phyloP scores from a whole-genome alignment of 1,140 invertebrate species.

The Drosophila ogumai region DNA sequence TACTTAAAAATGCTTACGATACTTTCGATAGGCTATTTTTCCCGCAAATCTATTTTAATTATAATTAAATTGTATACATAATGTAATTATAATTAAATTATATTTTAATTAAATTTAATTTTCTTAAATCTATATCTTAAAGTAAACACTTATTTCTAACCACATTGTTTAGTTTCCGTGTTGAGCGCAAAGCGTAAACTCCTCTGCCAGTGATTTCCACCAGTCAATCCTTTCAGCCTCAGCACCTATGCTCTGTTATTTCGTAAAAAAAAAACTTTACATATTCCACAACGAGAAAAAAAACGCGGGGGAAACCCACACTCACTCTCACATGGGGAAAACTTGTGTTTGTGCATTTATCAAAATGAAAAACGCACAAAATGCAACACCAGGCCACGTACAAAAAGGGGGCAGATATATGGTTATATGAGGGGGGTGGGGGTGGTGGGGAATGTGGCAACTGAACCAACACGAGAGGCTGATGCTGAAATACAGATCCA shows the following conservation, averaged over 20 bases:
- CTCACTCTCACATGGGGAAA: not conserved
- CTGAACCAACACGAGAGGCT: conserved; percentile 49
- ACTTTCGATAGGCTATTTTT: too few species aligned
- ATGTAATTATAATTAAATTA: too few species aligned
- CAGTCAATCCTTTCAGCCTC: not conserved
- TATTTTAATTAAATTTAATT: too few species aligned
- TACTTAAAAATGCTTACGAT: too few species aligned
- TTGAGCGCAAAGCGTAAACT: not conserved
- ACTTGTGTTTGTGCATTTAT: conserved; percentile 19
- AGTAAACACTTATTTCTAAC: not conserved
- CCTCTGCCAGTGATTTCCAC: not conserved
- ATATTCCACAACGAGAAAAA: conserved; percentile 10
- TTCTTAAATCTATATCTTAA: not conserved
- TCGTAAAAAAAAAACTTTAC: conserved; percentile 19
- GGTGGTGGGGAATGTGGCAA: not conserved
- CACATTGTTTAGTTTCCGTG: not conserved
- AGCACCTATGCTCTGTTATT: conserved; percentile 15
- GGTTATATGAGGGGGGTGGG: not conserved
- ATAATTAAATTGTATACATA: too few species aligned
- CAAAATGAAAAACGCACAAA: conserved; percentile 57
- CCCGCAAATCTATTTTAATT: too few species aligned
- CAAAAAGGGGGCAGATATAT: not conserved
- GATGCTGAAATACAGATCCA: conserved; percentile 29
- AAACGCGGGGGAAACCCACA: conserved; percentile 6
- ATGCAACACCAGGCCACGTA: conserved; percentile 6